Evolutionary conservation across 2,113 vertebrate species (phyloP).

Genomic region (Oryzias celebensis): DNA sequence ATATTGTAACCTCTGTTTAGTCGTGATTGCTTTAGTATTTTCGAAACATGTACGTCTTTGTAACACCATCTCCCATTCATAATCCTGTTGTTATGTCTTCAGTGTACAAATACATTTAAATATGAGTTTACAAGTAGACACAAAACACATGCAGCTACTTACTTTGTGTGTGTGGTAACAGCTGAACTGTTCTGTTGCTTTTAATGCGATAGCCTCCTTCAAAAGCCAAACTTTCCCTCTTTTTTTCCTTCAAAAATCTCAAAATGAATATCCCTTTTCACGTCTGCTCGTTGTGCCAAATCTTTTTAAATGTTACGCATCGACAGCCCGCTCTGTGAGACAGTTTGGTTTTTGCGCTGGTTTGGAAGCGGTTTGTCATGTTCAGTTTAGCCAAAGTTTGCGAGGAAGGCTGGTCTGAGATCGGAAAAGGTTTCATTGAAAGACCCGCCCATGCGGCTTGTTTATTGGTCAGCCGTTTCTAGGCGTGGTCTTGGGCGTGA

Average conservation of each 20-base stretch:
- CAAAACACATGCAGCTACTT: slow-evolving; percentile 46
- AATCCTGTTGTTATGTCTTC: not conserved
- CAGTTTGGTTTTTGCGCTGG: slow-evolving; percentile 23
- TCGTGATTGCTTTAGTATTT: not conserved
- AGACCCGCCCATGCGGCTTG: not conserved
- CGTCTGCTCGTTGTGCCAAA: slow-evolving; percentile 15
- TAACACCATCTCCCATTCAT: not conserved
- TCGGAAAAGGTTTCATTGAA: not conserved
- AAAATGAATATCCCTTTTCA: slow-evolving; percentile 23
- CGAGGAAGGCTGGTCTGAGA: slow-evolving; percentile 43
- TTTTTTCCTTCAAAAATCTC: not conserved
- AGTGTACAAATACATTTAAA: not conserved
- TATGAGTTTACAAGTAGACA: not conserved
- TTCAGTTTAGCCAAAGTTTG: rapidly evolving
- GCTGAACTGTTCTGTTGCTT: slow-evolving; percentile 18
- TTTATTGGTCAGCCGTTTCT: slow-evolving; percentile 49
- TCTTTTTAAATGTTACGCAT: slow-evolving; percentile 61
- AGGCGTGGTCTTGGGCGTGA: not conserved
- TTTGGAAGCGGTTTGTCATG: slow-evolving; percentile 33
- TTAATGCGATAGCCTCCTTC: slow-evolving; percentile 4
- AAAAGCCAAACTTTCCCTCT: slow-evolving; percentile 8
- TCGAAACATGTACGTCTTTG: not conserved
- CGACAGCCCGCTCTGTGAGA: slow-evolving; percentile 32
- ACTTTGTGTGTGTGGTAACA: slow-evolving; percentile 37
- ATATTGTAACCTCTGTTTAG: no score